Percentiles rank a stretch among this genome's conserved stretches.
phyloP scores from a whole-genome alignment of 2,797 vertebrate species.

The Tolypeutes matacus region DNA sequence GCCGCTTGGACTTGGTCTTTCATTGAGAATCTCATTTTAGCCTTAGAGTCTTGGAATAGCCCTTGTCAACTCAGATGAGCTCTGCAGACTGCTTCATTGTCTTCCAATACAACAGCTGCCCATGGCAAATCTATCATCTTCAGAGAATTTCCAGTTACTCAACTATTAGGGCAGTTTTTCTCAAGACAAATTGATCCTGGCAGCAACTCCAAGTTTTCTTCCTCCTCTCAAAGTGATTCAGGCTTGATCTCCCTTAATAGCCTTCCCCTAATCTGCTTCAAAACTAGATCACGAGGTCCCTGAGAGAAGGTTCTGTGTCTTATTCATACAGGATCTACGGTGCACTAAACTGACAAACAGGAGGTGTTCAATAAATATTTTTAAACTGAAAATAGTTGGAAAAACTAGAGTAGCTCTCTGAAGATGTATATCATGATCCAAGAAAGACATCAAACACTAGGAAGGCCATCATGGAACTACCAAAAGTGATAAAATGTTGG shows the following conservation, averaged over 20 bases:
- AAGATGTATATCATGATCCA: background rate
- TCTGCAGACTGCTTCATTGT: background rate
- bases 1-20: background rate
- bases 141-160: conserved; percentile 38
- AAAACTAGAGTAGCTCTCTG: background rate
- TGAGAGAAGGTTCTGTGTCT: background rate
- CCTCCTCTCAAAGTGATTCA: conserved; percentile 21
- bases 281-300: background rate
- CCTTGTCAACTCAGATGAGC: background rate
- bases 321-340: background rate
- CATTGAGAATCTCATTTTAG: background rate
- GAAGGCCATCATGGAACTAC: background rate
- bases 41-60: background rate
- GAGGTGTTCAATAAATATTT: conserved; percentile 14
- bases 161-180: background rate
- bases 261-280: background rate
- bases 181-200: conserved; percentile 25
- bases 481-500: background rate
- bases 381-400: background rate
- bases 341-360: background rate
- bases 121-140: background rate
- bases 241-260: background rate
- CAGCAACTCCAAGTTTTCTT: conserved; percentile 13
- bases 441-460: background rate
- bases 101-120: background rate